phyloP scores from a whole-genome alignment of 2,888 invertebrate genomes.

The Scaptomyza parva region DNA sequence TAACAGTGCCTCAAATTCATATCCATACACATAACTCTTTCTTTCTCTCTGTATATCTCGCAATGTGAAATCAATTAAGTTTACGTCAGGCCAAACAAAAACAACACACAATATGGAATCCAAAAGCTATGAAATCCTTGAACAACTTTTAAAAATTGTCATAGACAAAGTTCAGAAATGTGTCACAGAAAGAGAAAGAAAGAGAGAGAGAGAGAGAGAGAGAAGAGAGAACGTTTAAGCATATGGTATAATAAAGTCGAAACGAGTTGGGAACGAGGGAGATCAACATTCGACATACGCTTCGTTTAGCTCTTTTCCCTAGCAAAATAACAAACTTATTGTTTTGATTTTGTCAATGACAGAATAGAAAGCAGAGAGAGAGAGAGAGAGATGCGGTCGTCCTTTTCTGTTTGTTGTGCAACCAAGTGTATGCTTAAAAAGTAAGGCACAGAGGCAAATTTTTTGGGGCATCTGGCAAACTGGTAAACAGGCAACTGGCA shows the following conservation, averaged over 20 bases:
- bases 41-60: too few relatives aligned
- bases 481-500: conserved; percentile 40
- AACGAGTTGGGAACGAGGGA: not conserved
- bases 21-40: too few relatives aligned
- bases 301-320: conserved; percentile 63
- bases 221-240: conserved; percentile 17
- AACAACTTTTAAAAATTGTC: conserved; percentile 13
- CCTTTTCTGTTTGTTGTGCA: conserved; percentile 65
- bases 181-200: conserved; percentile 21
- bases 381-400: not conserved
- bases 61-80: conserved; percentile 53
- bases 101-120: conserved; percentile 5
- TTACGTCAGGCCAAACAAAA: conserved; percentile 12
- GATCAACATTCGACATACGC: conserved; percentile 33
- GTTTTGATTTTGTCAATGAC: conserved; percentile 79
- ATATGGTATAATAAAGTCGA: conserved; percentile 45
- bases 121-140: not conserved
- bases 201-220: conserved; percentile 3
- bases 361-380: conserved; percentile 37
- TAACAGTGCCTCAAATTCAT: conserved; percentile 29
- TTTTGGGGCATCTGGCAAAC: conserved; percentile 29
- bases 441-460: conserved; percentile 51
- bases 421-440: conserved; percentile 60
- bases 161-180: conserved; percentile 28
- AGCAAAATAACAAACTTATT: conserved; percentile 75